These are phyloP conservation scores for Ptilodon capucinus DNA, from an alignment of 2,888 invertebrate genomes.

Conservation along the genomic window DNA sequence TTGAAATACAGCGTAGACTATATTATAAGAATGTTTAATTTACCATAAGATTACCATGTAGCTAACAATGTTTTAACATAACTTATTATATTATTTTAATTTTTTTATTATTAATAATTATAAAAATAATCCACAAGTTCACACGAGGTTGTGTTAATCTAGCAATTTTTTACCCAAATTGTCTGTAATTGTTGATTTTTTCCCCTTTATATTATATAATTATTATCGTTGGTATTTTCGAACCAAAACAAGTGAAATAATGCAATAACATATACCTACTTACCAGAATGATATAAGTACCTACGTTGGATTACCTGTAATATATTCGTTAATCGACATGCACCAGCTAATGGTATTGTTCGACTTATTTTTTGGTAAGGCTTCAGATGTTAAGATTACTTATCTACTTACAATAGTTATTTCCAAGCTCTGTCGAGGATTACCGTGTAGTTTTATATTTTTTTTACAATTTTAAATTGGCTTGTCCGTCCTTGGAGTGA, in stretches of 20 bases:
- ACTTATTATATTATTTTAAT: slow-evolving; percentile 23
- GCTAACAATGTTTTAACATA: slow-evolving; percentile 26
- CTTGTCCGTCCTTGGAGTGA: slow-evolving; percentile 73
- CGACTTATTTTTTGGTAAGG: slow-evolving; percentile 19
- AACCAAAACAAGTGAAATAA: slow-evolving; percentile 48
- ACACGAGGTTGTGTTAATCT: slow-evolving; percentile 73
- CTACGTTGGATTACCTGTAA: no score
- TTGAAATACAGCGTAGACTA: slow-evolving; percentile 30
- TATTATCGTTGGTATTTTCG: slow-evolving; percentile 29
- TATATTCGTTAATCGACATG: no score
- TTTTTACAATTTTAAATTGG: slow-evolving; percentile 43
- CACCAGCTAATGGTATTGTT: slow-evolving; percentile 14
- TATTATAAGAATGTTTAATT: slow-evolving; percentile 23
- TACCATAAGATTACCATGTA: slow-evolving; percentile 27
- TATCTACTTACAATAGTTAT: slow-evolving; percentile 18
- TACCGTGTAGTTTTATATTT: slow-evolving; percentile 18
- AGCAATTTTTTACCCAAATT: slow-evolving; percentile 13
- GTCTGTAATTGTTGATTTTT: slow-evolving; percentile 1
- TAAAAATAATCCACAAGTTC: slow-evolving; percentile 50
- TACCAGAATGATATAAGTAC: slow-evolving; percentile 72
- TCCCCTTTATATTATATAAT: slow-evolving; percentile 19
- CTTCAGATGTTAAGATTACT: slow-evolving; percentile 20
- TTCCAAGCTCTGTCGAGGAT: slow-evolving; percentile 16
- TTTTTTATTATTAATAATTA: slow-evolving; percentile 15
- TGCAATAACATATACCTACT: slow-evolving; percentile 64